Conservation (phyloP, 2,888 invertebrate species). For the Petrolisthes cinctipes region DNA sequence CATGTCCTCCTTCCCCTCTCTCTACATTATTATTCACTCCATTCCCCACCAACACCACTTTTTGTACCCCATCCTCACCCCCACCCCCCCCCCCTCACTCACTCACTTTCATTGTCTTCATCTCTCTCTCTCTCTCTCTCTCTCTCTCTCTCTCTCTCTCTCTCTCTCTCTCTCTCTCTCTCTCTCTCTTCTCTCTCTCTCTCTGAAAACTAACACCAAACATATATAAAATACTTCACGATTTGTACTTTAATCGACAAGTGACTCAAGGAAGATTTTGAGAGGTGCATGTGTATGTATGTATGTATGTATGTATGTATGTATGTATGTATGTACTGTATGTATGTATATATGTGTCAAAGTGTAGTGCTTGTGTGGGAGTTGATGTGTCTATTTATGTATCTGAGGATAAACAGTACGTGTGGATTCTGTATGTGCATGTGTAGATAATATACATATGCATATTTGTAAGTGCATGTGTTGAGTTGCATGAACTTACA, state of each 20-base stretch:
- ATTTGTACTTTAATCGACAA: too few relatives aligned
- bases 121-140: background rate
- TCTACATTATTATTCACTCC: background rate
- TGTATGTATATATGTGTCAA: background rate
- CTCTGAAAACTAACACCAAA: background rate
- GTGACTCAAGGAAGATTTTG: too few relatives aligned
- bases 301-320: conserved; percentile 25
- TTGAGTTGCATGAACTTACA: conserved; percentile 24
- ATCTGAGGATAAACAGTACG: background rate
- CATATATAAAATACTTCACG: too few relatives aligned
- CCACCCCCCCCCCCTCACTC: background rate
- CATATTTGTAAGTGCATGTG: conserved; percentile 18
- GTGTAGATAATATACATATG: background rate
- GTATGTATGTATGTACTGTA: background rate
- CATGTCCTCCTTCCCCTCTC: background rate
- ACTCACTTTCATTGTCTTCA: background rate
- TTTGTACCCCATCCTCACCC: background rate
- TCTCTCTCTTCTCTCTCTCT: background rate
- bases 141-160: background rate
- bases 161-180: conserved; percentile 2
- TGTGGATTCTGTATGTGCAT: background rate
- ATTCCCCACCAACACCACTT: background rate
- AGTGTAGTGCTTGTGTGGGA: background rate
- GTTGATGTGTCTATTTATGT: conserved; percentile 10
- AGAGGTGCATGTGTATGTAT: background rate